A percentile compares a stretch with the other conserved stretches of the same genome.
These are phyloP conservation scores for Eriocheir sinensis DNA, from an alignment of 1,140 invertebrate genomes.

Conservation along the genomic window DNA sequence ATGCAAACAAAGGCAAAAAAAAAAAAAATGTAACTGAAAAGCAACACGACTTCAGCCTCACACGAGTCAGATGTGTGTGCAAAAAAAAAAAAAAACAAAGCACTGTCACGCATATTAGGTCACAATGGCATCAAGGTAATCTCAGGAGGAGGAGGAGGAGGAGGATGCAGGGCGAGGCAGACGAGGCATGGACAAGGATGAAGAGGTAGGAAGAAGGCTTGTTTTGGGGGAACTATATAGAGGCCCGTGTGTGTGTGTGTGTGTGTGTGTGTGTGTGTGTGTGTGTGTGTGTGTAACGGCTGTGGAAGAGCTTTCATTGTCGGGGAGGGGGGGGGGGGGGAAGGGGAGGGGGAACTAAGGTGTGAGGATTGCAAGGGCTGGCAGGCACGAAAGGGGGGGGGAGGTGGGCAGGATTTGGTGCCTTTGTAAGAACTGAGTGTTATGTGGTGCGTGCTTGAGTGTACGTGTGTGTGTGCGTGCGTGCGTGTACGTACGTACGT, in stretches of 20 bases:
- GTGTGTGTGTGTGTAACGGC: no score
- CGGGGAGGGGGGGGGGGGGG: background rate
- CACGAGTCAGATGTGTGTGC: no score
- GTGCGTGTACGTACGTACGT: conserved; percentile 20
- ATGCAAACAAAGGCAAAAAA: no score
- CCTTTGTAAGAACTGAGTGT: no score
- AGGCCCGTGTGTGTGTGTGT: background rate
- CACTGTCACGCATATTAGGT: background rate
- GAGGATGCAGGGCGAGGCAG: background rate
- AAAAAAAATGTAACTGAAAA: no score
- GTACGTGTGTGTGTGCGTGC: conserved; percentile 7
- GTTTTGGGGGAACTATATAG: background rate
- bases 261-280: no score
- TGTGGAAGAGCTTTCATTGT: background rate
- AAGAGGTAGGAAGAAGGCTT: background rate
- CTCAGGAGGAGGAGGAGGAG: background rate
- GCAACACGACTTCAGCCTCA: no score
- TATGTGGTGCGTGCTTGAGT: no score
- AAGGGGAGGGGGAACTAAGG: background rate
- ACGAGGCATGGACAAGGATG: background rate
- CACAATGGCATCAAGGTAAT: background rate
- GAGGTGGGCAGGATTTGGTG: background rate
- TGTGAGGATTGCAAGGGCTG: background rate
- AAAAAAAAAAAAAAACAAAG: background rate
- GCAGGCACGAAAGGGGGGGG: background rate